Evolutionary conservation across 2,888 invertebrate species (phyloP).

Genomic region (Drosophila bunnanda): DNA sequence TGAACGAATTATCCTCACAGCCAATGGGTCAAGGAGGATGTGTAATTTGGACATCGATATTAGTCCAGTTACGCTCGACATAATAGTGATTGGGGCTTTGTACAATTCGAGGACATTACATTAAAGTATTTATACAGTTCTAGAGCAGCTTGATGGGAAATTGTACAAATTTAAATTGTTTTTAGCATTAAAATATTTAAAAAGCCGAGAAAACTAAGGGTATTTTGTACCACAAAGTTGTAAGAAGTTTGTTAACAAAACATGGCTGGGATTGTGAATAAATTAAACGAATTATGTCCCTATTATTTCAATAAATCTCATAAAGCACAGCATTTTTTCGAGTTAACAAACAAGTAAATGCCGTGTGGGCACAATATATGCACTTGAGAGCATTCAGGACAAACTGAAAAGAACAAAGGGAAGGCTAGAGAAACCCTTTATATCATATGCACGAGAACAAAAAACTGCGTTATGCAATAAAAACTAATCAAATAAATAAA

Average conservation of each 20-base stretch:
- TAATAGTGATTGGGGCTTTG: background rate
- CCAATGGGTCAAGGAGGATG: slow-evolving; percentile 4
- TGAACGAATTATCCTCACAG: slow-evolving; percentile 30
- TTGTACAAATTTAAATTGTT: too few species aligned
- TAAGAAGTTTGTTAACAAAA: background rate
- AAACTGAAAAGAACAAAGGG: background rate
- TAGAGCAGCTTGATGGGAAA: too few species aligned
- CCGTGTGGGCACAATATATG: background rate
- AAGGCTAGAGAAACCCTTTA: background rate
- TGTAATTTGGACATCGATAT: slow-evolving; percentile 16
- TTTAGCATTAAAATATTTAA: background rate
- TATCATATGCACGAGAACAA: slow-evolving; percentile 33
- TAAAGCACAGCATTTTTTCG: background rate
- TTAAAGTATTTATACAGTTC: too few species aligned
- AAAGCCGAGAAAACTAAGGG: background rate
- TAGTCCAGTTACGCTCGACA: background rate
- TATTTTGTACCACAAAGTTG: background rate
- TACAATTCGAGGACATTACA: background rate
- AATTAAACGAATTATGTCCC: background rate
- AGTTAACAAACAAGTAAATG: background rate
- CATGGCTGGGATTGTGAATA: background rate
- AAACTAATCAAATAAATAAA: slow-evolving; percentile 74
- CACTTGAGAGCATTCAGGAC: background rate
- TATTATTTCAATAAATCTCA: too few species aligned
- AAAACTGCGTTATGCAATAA: slow-evolving; percentile 58